phyloP scores from a whole-genome alignment of 2,888 invertebrate species.

The Andrena hattorfiana region DNA sequence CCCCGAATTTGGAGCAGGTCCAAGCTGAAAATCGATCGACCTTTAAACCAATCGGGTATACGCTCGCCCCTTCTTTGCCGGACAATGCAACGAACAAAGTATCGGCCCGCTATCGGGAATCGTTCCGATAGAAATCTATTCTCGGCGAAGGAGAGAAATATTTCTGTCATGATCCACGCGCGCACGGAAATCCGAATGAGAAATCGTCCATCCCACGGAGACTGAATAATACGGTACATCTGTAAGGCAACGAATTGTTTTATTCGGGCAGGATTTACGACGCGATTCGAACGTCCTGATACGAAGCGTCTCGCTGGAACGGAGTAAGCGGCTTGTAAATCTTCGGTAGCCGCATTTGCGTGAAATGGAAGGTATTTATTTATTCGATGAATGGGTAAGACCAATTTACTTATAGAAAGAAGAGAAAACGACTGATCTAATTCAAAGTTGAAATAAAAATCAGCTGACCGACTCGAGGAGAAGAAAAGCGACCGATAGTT shows the following conservation, averaged over 20 bases:
- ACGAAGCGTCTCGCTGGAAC: background rate
- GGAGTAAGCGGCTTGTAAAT: background rate
- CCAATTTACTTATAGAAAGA: no score
- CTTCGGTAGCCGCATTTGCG: no score
- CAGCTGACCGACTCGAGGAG: background rate
- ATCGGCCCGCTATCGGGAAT: conserved; percentile 3
- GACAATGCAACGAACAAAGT: conserved; percentile 20
- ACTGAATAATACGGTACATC: conserved; percentile 1
- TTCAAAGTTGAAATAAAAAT: no score
- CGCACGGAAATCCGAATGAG: background rate
- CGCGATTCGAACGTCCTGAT: background rate
- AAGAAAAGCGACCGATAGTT: background rate
- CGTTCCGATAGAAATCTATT: conserved; percentile 13
- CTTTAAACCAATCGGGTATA: conserved; percentile 54
- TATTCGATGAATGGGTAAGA: no score
- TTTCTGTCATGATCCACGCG: background rate
- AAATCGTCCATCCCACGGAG: background rate
- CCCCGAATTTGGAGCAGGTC: conserved; percentile 63
- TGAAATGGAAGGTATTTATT: no score
- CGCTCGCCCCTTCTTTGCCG: background rate
- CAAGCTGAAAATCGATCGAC: conserved; percentile 70
- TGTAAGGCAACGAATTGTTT: conserved; percentile 2
- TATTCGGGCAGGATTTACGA: background rate
- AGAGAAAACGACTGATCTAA: no score
- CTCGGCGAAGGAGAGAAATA: background rate